These are phyloP conservation scores for Oeneis ivallda DNA, from an alignment of 2,888 invertebrate genomes.

Conservation along the genomic window DNA sequence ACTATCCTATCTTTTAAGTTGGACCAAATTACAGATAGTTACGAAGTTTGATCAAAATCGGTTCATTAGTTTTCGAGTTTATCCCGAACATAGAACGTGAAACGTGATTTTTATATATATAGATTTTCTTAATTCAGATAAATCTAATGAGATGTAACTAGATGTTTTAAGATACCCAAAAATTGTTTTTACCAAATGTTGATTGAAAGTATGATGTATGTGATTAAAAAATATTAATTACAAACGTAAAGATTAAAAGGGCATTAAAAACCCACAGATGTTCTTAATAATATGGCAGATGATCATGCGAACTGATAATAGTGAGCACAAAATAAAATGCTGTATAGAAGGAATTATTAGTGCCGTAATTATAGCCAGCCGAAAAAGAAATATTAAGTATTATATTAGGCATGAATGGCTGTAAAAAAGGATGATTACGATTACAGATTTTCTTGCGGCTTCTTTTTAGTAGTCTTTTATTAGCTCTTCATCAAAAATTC, in stretches of 20 bases:
- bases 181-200: too few relatives aligned
- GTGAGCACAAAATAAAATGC: neutral
- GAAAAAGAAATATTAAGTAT: neutral
- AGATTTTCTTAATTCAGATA: too few relatives aligned
- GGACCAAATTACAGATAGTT: too few relatives aligned
- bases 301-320: neutral
- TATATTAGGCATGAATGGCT: too few relatives aligned
- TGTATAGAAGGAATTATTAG: neutral
- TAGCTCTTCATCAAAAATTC: neutral
- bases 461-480: neutral
- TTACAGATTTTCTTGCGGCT: neutral
- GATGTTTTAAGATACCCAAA: too few relatives aligned
- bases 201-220: neutral
- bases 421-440: neutral
- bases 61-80: too few relatives aligned
- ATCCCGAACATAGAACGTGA: too few relatives aligned
- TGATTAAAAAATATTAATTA: neutral
- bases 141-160: neutral
- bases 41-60: too few relatives aligned
- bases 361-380: neutral
- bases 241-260: neutral
- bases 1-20: too few relatives aligned
- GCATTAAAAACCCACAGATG: neutral
- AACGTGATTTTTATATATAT: too few relatives aligned
- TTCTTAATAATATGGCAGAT: neutral